Base-by-base conservation (phyloP, 2,888 invertebrate species). In the Tetragnatha montana region DNA sequence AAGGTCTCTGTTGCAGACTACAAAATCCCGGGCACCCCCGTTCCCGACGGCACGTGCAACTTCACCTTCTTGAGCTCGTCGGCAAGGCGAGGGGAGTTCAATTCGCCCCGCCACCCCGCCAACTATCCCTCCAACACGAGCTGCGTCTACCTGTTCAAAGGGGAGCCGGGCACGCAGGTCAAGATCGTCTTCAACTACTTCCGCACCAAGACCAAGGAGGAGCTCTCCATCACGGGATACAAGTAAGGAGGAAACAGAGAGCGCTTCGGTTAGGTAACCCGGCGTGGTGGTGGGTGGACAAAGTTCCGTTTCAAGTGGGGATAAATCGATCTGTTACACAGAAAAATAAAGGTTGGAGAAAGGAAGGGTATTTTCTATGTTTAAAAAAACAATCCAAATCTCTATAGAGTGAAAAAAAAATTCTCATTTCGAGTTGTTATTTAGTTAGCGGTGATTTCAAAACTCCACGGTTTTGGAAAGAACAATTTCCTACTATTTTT, bases 61-160 rank as follows among this genome's bases (percentile, higher is more conserved):
- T 99, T 98, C 94, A 96, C 97, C 10, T 99, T 98, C 94, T 95
- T 96, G 92, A 97, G 97, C 93, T 96, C 96, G 92, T 96, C 97
- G 71, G 96, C 96, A 93, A 97, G 97, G 94, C 95, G 96, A 90
- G 98, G 98, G 81, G 97, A 97, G 93, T 97, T 98, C 94, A 99
- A 99, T 94, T 98, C 98, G 83, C 98, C 98, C 49, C 96, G 98
- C 91, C 98, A 98, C 95, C 98, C 98, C 93, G 97, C 98, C 93
- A 97, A 98, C 94, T 99, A 99, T 95, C 98, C 98, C 92, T 97
- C 98, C 93, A 96, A 96, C 94, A 98, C 97, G 92, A 97, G 97
- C 94, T 99, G 99, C 95, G 97, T 97, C 91, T 99, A 97, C 95
- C 95, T 96, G 93, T 97, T 99, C 94, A 94, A 96, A 92, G 97